Evolutionary conservation across 2,888 invertebrate genomes (phyloP).

Genomic region (Thereva unica): DNA sequence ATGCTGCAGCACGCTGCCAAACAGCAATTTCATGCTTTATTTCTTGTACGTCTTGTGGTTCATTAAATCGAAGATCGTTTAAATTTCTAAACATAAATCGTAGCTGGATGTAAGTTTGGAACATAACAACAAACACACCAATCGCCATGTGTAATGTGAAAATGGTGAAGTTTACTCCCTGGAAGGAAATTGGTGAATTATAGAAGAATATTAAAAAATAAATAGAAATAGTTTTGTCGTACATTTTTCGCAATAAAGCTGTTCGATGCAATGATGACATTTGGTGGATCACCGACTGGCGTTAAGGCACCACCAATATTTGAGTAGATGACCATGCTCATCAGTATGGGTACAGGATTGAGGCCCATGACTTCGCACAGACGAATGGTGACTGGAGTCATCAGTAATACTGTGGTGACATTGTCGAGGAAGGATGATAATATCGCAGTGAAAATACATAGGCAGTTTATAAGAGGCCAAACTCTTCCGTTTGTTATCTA

Average conservation of each 20-base stretch:
- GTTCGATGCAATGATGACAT: constrained; percentile 58
- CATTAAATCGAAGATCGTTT: constrained; percentile 70
- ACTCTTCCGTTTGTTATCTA: constrained; percentile 71
- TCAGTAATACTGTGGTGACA: constrained; percentile 75
- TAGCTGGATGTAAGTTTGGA: constrained; percentile 74
- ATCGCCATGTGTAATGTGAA: constrained; percentile 83
- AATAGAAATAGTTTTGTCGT: constrained; percentile 39
- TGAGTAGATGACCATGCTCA: constrained; percentile 86
- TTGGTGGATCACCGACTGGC: constrained; percentile 89
- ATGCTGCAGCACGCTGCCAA: constrained; percentile 80
- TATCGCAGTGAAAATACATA: constrained; percentile 71
- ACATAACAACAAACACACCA: constrained; percentile 71
- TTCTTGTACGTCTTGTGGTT: constrained; percentile 73
- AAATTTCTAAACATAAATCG: constrained; percentile 75
- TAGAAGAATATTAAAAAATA: background rate
- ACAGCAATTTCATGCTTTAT: constrained; percentile 82
- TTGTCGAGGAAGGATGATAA: constrained; percentile 77
- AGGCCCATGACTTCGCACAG: constrained; percentile 88
- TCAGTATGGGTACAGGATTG: constrained; percentile 85
- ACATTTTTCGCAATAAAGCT: constrained; percentile 57
- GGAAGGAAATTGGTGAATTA: constrained; percentile 38
- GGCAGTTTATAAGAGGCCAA: constrained; percentile 74
- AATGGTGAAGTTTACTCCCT: constrained; percentile 80
- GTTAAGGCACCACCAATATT: constrained; percentile 91
- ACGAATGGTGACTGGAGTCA: constrained; percentile 78